Conservation (phyloP, 1,140 invertebrate genomes). For the Caenorhabditis remanei region DNA sequence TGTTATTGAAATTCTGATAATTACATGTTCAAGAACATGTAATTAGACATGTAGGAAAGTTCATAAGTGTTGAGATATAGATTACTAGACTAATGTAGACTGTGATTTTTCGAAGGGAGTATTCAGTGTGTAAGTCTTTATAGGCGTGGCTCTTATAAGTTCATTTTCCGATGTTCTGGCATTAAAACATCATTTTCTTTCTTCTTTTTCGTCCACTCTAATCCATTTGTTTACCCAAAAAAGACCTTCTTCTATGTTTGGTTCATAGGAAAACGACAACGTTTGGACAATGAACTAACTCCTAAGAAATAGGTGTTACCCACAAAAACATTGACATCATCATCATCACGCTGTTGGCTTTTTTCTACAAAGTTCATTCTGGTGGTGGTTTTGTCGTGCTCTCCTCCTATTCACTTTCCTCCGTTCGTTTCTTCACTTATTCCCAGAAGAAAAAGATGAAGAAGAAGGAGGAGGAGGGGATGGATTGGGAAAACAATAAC, state of each 20-base stretch:
- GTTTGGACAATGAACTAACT: neutral
- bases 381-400: neutral
- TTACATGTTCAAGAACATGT: too few relatives aligned
- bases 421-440: constrained; percentile 8
- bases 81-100: too few relatives aligned
- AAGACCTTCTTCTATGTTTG: neutral
- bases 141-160: too few relatives aligned
- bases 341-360: too few relatives aligned
- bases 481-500: constrained; percentile 41
- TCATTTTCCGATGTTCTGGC: too few relatives aligned
- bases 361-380: neutral
- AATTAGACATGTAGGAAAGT: too few relatives aligned
- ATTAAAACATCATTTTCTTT: too few relatives aligned
- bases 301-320: neutral
- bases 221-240: neutral
- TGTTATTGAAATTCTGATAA: too few relatives aligned
- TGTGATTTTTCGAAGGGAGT: too few relatives aligned
- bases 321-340: neutral
- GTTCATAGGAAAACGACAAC: neutral
- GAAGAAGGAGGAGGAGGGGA: neutral
- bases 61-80: too few relatives aligned
- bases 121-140: too few relatives aligned
- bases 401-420: neutral
- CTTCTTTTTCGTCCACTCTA: too few relatives aligned
- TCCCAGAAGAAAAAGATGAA: neutral